A percentile compares a stretch with the other conserved stretches of the same genome.
Evolutionary conservation across 2,797 vertebrate species (phyloP).

Genomic region (Hypotaenidia philippensis): DNA sequence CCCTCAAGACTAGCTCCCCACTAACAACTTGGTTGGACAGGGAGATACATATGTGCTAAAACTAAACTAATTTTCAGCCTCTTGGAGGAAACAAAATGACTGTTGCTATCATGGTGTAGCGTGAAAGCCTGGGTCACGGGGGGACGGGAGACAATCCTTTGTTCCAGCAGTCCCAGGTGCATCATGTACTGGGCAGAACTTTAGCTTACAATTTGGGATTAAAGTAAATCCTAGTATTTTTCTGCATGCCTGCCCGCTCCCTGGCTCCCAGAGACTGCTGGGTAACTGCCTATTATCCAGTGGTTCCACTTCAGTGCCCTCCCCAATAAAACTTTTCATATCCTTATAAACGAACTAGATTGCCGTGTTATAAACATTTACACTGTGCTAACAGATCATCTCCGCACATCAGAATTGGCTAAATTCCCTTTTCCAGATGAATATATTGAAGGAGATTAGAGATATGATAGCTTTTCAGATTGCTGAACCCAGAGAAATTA

Average conservation of each 20-base stretch:
- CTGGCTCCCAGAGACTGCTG: constrained; percentile 97
- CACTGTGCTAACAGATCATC: constrained; percentile 99
- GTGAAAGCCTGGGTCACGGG: constrained; percentile 45
- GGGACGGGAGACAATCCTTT: constrained; percentile 69
- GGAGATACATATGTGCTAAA: constrained; percentile 5
- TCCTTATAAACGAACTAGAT: constrained; percentile 99
- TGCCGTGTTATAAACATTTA: constrained; percentile 99
- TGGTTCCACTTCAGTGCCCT: constrained; percentile 99
- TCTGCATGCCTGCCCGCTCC: constrained; percentile 98
- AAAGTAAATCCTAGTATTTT: constrained; percentile 98
- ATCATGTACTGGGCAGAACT: constrained; percentile 86
- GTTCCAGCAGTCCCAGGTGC: constrained; percentile 80
- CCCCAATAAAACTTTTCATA: constrained; percentile 99
- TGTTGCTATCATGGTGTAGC: constrained; percentile 62
- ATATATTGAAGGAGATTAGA: constrained; percentile 99
- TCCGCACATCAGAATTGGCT: constrained; percentile 99
- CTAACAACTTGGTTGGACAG: not conserved
- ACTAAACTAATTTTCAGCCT: constrained; percentile 46
- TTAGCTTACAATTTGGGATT: constrained; percentile 98
- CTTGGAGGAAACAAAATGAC: constrained; percentile 59
- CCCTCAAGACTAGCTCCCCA: not conserved
- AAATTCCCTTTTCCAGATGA: constrained; percentile 99
- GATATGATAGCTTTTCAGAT: constrained; percentile 99
- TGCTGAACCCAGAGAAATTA: constrained; percentile 99
- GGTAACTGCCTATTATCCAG: constrained; percentile 99